Base-by-base conservation (phyloP, 2,888 invertebrate genomes). In the Timema cristinae region DNA sequence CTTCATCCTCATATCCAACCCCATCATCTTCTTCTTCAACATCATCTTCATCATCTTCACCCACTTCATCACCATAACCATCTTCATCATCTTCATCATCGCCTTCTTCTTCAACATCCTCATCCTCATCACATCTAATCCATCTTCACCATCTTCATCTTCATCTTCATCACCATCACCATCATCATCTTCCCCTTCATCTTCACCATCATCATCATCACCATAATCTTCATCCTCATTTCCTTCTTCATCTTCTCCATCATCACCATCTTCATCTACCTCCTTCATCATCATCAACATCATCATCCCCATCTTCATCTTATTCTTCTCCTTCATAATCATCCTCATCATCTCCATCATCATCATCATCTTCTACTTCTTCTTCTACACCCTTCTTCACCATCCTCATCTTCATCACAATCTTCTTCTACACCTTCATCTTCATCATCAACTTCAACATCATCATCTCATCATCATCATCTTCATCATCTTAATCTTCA, bases 401-500 rank as follows among this genome's bases (percentile, higher is more conserved):
- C 68, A 6, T 50, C 71, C 5, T 71, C 68, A 13, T 50, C 70
- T 13, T 71, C 71, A 9, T 50, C 71, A 71, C 48, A 13, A 32
- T 51, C 69, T 15, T 32, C 71, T 7, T 48, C 71, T 56, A 10
- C 69, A 15, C 47, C 69, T 11, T n/a, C 56, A 15, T 6, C 69
- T 11, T n/a, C 49, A 16, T 61, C 69, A 15, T 56, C 69, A 15
- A 56, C 56, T 32, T 70, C 52, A 5, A 11, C 49, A 5, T 5
- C 68, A 15, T 70, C 71, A 6, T 71, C 71, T 32, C 67, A 0
- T 71, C 71, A 2, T 15, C 52, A 6, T 71, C 69, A 71, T 50
- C 71, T 5, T 6, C 69, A 71, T 69, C 68, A 49, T 71, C 71
- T 49, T 51, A 5, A 50, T 70, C 69, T n/a, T 50, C 71, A 49